Evolutionary conservation across 2,888 invertebrate species (phyloP).

Genomic region (Caenorhabditis uteleia): DNA sequence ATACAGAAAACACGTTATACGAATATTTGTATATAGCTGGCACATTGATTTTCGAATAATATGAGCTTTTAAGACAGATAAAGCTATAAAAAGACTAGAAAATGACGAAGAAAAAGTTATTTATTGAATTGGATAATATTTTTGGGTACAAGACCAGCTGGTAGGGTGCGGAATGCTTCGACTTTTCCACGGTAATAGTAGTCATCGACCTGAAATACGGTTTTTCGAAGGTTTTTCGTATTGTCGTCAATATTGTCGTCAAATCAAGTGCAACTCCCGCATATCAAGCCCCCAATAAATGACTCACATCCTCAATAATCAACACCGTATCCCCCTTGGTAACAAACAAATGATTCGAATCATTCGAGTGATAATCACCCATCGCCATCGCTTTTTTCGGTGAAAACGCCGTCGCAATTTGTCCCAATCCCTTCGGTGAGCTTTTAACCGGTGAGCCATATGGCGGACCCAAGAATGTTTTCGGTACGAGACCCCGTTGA

Average conservation of each 20-base stretch:
- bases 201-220: constrained; percentile 37
- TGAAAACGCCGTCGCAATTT: constrained; percentile 32
- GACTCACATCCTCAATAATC: constrained; percentile 48
- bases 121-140: constrained; percentile 23
- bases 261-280: too few relatives aligned
- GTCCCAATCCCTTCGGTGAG: constrained; percentile 31
- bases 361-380: constrained; percentile 48
- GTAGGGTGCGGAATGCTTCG: constrained; percentile 50
- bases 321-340: constrained; percentile 46
- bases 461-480: constrained; percentile 46
- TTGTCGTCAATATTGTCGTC: too few relatives aligned
- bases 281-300: neutral
- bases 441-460: constrained; percentile 37
- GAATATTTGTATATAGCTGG: too few relatives aligned
- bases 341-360: constrained; percentile 51
- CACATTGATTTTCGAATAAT: too few relatives aligned
- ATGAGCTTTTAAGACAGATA: too few relatives aligned
- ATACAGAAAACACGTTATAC: too few relatives aligned
- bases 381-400: constrained; percentile 34
- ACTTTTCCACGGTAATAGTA: constrained; percentile 43
- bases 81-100: too few relatives aligned
- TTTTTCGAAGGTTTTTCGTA: neutral
- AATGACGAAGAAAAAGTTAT: too few relatives aligned
- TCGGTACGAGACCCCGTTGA: constrained; percentile 54
- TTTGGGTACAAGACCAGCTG: constrained; percentile 50